phyloP scores from a whole-genome alignment of 2,113 vertebrate genomes.

The Prolemur simus region DNA sequence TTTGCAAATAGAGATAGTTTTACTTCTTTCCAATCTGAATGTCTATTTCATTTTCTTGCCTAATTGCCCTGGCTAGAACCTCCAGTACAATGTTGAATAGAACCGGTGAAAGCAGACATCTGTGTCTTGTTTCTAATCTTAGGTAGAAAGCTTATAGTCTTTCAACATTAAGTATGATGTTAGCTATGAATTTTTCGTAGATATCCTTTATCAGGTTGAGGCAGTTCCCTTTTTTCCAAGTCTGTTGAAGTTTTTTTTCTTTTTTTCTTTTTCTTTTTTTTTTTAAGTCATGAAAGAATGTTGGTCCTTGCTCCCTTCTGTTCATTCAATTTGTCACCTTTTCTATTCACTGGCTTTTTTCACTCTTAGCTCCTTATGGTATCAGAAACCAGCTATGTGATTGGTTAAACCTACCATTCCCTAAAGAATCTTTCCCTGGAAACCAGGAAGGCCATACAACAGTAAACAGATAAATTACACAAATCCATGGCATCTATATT shows the following conservation, averaged over 20 bases:
- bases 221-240: background rate
- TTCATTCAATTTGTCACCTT: background rate
- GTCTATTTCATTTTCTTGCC: conserved; percentile 49
- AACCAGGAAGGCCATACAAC: background rate
- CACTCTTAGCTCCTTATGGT: background rate
- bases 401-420: background rate
- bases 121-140: background rate
- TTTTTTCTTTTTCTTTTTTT: background rate
- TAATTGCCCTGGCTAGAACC: background rate
- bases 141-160: background rate
- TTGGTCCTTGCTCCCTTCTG: background rate
- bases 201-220: background rate
- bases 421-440: background rate
- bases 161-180: background rate
- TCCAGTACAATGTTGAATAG: background rate
- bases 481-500: background rate
- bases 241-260: background rate
- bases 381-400: background rate
- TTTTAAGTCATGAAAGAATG: background rate
- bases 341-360: background rate
- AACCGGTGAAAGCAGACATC: background rate
- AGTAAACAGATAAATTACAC: background rate
- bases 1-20: conserved; percentile 10
- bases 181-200: background rate
- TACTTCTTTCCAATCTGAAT: background rate